Percentiles rank a stretch among this genome's conserved stretches.
These are phyloP conservation scores for Neotoma lepida DNA, from an alignment of 2,113 vertebrate genomes.

Conservation along the genomic window DNA sequence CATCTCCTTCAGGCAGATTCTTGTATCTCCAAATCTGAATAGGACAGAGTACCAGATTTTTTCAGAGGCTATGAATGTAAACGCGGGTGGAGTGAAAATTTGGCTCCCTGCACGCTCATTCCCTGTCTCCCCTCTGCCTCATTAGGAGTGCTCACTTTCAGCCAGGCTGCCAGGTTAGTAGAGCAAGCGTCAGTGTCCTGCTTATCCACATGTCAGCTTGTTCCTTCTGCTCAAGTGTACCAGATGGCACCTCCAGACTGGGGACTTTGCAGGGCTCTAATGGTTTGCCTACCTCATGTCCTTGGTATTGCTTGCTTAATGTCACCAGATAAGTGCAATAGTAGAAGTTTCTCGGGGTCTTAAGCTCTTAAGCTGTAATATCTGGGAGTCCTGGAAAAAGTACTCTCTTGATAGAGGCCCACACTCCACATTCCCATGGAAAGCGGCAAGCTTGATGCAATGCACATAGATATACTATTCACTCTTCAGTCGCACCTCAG, in stretches of 20 bases:
- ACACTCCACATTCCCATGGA: rapidly evolving
- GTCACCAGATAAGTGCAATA: not conserved
- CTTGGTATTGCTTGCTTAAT: not conserved
- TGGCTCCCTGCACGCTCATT: not conserved
- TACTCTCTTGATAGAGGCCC: not conserved
- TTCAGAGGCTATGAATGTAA: not conserved
- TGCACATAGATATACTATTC: not conserved
- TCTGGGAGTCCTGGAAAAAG: not conserved
- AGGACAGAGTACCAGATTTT: not conserved
- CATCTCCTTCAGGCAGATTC: not conserved
- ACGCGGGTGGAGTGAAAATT: not conserved
- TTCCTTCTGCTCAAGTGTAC: not conserved
- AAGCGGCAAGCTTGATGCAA: not conserved
- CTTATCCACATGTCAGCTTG: not conserved
- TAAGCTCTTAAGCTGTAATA: not conserved
- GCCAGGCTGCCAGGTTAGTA: not conserved
- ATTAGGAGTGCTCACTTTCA: not conserved
- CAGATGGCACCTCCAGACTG: not conserved
- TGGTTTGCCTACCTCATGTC: not conserved
- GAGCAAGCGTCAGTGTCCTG: not conserved
- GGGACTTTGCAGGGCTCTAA: not conserved
- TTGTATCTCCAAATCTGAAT: not conserved
- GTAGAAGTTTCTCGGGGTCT: not conserved
- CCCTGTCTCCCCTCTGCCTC: not conserved
- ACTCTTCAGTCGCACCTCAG: not conserved